Base-by-base conservation (phyloP, 2,113 vertebrate genomes). In the Rhabdomys dilectus region DNA sequence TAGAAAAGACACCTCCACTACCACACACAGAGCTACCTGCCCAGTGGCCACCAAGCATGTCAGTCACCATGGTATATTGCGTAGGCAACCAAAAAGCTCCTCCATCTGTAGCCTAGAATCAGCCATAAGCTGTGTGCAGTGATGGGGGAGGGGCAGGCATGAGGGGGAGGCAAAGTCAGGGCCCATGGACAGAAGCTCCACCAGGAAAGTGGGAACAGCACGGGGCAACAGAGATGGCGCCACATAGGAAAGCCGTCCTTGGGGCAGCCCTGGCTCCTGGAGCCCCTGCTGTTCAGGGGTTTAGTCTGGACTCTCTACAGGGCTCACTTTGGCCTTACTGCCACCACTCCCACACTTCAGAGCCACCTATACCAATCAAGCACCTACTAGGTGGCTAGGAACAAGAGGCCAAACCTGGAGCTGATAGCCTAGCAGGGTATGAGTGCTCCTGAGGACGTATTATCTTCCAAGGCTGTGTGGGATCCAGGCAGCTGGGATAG, bases 401-500 rank as follows among this genome's bases (percentile, higher is more conserved):
- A 42, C n/a, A 62, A 62, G 81, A 42, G 56, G 81, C n/a, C 24
- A 29, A 39, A 42, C 6, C 42, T 24, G 29, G 29, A 21, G 82
- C 39, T 2, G 1, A 36, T 0, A 21, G 36, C 80, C 56, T 75
- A 16, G 60, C 0, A 0, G 86, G 64, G 22, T 16, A 11, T 3
- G 39, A 70, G 7, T 8, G 5, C 8, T 6, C n/a, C 16, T 22
- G 70, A 39, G 4, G 31, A 48, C 2, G 3, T 7, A 26, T 17
- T 0, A 1, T 31, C 12, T 10, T 29, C 53, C 60, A 36, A 73
- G 58, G 48, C 39, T 0, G 29, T 7, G 3, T n/a, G 48, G 56
- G 8, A n/a, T 34, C 29, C n/a, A 19, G 78, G 80, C 8, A 1
- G 42, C 24, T 36, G 29, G 39, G 51, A 39, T 72, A 16, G n/a